A percentile compares a stretch with the other conserved stretches of the same genome.
phyloP scores from a whole-genome alignment of 2,888 invertebrate species.

The Slavum lentiscoides region DNA sequence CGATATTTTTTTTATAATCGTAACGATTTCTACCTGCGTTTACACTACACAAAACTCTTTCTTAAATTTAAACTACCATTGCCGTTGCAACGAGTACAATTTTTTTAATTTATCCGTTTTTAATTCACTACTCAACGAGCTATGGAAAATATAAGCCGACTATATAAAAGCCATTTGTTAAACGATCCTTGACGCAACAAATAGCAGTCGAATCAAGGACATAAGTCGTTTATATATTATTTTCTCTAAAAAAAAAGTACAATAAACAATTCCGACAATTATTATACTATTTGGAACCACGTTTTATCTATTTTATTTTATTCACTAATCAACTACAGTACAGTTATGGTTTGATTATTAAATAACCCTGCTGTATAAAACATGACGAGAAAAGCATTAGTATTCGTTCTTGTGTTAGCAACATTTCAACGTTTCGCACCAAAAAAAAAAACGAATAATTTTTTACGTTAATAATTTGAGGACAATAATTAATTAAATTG shows the following conservation, averaged over 20 bases:
- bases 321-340: neutral
- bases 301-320: neutral
- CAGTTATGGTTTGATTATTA: neutral
- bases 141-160: neutral
- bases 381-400: too few relatives aligned
- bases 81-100: neutral
- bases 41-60: neutral
- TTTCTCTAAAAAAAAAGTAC: neutral
- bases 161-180: constrained; percentile 7
- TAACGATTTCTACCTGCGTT: neutral
- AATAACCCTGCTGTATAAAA: too few relatives aligned
- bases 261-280: neutral
- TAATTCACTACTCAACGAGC: neutral
- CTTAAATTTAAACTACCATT: neutral
- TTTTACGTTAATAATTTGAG: too few relatives aligned
- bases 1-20: neutral
- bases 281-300: neutral
- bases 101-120: constrained; percentile 30
- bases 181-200: constrained; percentile 31
- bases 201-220: constrained; percentile 1
- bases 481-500: too few relatives aligned
- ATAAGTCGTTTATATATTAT: neutral
- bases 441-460: too few relatives aligned
- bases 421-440: too few relatives aligned
- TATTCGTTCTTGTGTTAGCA: too few relatives aligned